Percentiles rank a stretch among this genome's conserved stretches.
Evolutionary conservation across 2,113 vertebrate genomes (phyloP).

Genomic region (Collichthys lucidus): DNA sequence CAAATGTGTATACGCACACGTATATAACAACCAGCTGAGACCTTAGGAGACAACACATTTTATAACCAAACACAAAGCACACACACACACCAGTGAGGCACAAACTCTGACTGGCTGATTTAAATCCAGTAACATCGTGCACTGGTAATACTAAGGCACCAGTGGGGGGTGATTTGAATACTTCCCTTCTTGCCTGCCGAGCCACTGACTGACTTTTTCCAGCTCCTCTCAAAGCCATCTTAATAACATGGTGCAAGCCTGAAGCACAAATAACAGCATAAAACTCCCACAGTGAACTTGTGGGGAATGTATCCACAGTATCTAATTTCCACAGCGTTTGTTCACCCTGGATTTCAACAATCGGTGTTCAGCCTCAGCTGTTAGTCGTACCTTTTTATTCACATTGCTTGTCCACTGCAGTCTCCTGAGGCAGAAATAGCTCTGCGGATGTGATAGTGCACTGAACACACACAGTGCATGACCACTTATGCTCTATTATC

Average conservation of each 20-base stretch:
- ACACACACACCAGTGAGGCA: not conserved
- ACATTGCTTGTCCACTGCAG: not conserved
- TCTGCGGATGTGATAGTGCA: not conserved
- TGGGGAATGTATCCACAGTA: slow-evolving; percentile 5
- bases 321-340: slow-evolving; percentile 21
- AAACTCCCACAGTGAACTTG: slow-evolving; percentile 23
- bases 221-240: not conserved
- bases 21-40: slow-evolving; percentile 18
- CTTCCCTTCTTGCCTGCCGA: not conserved
- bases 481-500: not conserved
- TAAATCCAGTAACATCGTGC: not conserved
- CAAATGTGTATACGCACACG: slow-evolving; percentile 4
- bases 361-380: not conserved
- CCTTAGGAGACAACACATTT: not conserved
- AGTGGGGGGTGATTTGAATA: slow-evolving; percentile 17
- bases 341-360: not conserved
- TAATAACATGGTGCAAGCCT: slow-evolving; percentile 28
- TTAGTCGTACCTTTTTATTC: slow-evolving; percentile 4
- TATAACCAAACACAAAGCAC: not conserved
- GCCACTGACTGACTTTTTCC: slow-evolving; percentile 16
- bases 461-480: not conserved
- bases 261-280: slow-evolving; percentile 21
- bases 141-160: not conserved
- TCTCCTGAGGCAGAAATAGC: slow-evolving; percentile 3
- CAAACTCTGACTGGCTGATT: not conserved